These are phyloP conservation scores for Mythimna ferrago DNA, from an alignment of 2,888 invertebrate genomes.

Conservation along the genomic window DNA sequence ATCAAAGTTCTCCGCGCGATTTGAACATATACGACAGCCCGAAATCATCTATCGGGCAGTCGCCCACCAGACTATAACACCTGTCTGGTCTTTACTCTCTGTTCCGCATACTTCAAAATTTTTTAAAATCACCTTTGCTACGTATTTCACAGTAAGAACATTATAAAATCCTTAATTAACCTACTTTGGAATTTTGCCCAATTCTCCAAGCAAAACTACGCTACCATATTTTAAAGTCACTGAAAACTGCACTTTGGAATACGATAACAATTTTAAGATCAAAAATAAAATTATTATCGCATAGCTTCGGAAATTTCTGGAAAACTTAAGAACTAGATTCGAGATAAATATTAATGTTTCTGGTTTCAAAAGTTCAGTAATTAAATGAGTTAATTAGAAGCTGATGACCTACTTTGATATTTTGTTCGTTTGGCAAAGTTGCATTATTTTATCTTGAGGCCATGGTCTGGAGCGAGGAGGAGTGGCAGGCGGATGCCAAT, in stretches of 20 bases:
- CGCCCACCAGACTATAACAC: no score
- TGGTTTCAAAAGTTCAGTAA: constrained; percentile 22
- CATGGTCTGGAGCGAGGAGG: no score
- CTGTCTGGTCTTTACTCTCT: no score
- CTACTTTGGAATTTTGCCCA: constrained; percentile 42
- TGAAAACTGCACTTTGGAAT: constrained; percentile 21
- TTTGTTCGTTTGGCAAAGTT: constrained; percentile 6
- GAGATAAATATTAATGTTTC: constrained; percentile 25
- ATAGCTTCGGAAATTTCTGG: constrained; percentile 5
- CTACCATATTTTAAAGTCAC: constrained; percentile 38
- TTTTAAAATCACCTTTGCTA: neutral
- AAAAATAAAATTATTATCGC: neutral
- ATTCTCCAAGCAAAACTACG: neutral
- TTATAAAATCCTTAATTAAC: constrained; percentile 14
- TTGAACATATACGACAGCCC: no score
- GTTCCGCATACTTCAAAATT: no score
- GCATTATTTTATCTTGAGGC: neutral
- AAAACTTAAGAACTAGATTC: constrained; percentile 12
- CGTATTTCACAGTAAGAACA: neutral
- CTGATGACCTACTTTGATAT: constrained; percentile 22
- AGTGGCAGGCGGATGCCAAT: no score
- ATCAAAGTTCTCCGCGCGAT: no score
- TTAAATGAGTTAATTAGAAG: constrained; percentile 14
- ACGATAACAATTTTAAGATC: constrained; percentile 32
- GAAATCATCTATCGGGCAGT: no score